A percentile compares a stretch with the other conserved stretches of the same genome.
Conservation (phyloP, 2,113 vertebrate species). For the Neolamprologus modestus region DNA sequence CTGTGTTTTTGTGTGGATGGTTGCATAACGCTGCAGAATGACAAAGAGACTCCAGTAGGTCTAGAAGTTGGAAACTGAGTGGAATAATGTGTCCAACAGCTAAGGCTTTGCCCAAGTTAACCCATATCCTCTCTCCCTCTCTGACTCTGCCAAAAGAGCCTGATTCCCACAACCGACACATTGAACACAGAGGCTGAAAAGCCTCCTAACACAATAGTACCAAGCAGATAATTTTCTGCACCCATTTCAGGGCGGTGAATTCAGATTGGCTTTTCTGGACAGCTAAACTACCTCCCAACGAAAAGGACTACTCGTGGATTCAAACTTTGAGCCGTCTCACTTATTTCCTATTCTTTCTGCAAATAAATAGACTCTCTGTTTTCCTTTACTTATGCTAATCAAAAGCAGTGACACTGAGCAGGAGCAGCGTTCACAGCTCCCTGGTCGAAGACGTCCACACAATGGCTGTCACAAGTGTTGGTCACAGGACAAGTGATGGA, state of each 20-base stretch:
- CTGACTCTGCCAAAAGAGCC: slow-evolving; percentile 40
- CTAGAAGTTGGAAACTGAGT: slow-evolving; percentile 51
- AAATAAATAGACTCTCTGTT: slow-evolving; percentile 68
- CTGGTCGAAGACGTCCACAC: slow-evolving; percentile 46
- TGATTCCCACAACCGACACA: slow-evolving; percentile 61
- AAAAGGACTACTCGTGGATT: slow-evolving; percentile 28
- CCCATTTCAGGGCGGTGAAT: slow-evolving; percentile 22
- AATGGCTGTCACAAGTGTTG: slow-evolving; percentile 68
- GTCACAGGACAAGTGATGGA: slow-evolving; percentile 67
- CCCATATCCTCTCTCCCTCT: slow-evolving; percentile 11
- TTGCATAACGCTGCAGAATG: slow-evolving; percentile 5
- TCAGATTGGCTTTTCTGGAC: slow-evolving; percentile 55
- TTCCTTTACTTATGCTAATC: slow-evolving; percentile 70
- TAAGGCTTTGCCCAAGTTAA: slow-evolving; percentile 35
- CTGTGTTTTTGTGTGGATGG: slow-evolving; percentile 4
- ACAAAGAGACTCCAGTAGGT: slow-evolving; percentile 68
- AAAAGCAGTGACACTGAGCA: slow-evolving; percentile 59
- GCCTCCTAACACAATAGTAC: slow-evolving; percentile 18
- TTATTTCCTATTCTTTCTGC: slow-evolving; percentile 28
- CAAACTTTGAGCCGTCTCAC: slow-evolving; percentile 37
- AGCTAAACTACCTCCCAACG: slow-evolving; percentile 61
- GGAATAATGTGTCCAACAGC: slow-evolving; percentile 55
- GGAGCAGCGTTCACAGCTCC: slow-evolving; percentile 49
- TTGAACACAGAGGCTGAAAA: slow-evolving; percentile 42
- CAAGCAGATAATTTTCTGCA: slow-evolving; percentile 30